These are phyloP conservation scores for Rhipidura dahli DNA, from an alignment of 2,113 vertebrate species.

Conservation along the genomic window DNA sequence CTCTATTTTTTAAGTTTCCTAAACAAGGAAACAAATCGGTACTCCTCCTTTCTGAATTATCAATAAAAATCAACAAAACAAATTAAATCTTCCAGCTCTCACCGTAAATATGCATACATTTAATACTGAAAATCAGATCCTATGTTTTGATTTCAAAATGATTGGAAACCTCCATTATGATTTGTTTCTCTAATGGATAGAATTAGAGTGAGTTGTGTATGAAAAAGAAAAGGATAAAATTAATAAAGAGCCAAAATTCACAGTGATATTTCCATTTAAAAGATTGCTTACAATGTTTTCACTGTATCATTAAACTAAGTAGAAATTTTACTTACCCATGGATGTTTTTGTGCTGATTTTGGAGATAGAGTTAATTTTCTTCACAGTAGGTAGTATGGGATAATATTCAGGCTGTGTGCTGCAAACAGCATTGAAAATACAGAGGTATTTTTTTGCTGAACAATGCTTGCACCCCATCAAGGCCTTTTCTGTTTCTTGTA, in stretches of 20 bases:
- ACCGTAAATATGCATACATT: neutral
- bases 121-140: neutral
- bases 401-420: neutral
- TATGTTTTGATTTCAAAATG: neutral
- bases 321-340: neutral
- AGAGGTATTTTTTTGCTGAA: neutral
- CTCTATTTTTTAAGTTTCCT: neutral
- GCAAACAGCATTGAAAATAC: neutral
- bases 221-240: neutral
- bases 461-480: neutral
- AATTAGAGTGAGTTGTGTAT: too few species aligned
- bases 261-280: neutral
- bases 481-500: fast-evolving
- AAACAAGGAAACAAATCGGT: neutral
- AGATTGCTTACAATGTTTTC: neutral
- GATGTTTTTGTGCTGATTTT: neutral
- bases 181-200: neutral
- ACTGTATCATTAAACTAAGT: neutral
- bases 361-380: neutral
- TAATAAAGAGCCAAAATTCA: neutral
- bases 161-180: neutral
- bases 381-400: neutral
- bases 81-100: neutral
- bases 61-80: neutral
- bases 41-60: neutral